phyloP scores from a whole-genome alignment of 2,113 vertebrate species.

The Spizaetus ornatus region DNA sequence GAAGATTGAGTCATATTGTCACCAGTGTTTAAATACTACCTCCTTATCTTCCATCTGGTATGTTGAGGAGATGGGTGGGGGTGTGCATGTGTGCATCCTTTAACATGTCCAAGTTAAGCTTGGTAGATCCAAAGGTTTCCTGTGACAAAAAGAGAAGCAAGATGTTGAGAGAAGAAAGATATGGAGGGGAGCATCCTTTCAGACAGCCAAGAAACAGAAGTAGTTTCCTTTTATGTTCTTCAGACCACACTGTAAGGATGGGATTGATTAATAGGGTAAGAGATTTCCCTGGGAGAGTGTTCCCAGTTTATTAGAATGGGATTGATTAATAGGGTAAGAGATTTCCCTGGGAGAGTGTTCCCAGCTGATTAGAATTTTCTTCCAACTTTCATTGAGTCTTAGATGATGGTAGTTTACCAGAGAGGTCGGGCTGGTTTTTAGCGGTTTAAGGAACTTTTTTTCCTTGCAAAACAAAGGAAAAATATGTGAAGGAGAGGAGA shows the following conservation, averaged over 20 bases:
- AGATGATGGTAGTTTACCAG: neutral
- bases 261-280: neutral
- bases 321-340: neutral
- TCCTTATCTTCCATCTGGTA: neutral
- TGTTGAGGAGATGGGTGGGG: neutral
- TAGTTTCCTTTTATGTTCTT: neutral
- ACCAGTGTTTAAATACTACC: neutral
- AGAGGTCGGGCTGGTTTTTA: neutral
- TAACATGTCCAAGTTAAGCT: neutral
- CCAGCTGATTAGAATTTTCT: neutral
- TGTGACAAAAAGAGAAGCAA: neutral
- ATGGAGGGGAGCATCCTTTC: neutral
- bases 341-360: neutral
- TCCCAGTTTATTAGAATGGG: neutral
- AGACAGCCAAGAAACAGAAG: neutral
- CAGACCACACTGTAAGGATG: neutral
- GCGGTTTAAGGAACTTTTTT: neutral
- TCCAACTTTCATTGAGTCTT: neutral
- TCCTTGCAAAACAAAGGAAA: neutral
- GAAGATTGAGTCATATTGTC: neutral
- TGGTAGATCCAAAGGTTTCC: neutral
- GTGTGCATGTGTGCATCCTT: neutral
- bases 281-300: neutral
- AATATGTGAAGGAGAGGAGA: neutral
- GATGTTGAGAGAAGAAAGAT: neutral